Evolutionary conservation across 1,140 invertebrate genomes (phyloP), one percentile per base, ranked within the genome.

Genomic region (Drosophila triauraria): DNA sequence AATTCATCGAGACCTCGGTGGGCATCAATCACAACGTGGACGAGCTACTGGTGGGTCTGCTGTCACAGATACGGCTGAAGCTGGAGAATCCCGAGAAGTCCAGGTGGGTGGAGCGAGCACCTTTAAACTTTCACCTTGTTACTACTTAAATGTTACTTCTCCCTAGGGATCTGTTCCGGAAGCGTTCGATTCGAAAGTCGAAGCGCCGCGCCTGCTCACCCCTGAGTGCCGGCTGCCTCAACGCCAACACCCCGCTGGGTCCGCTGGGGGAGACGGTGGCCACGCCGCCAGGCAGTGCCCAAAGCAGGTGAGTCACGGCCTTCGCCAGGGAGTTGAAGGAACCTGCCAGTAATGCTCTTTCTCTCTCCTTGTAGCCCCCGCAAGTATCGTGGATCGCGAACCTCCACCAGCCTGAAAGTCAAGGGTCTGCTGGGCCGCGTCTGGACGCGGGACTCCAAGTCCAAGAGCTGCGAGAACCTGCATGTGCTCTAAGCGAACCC

Each of bases 21-120:
- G 97, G 97, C 35, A 97, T 98, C 91, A 98, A 98, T 93, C 97
- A 98, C 94, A 98, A 98, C 93, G 97, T 98, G 42, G 97, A 98
- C 93, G 97, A 98, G 83, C 94, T 98, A 27, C 94, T 98, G 3
- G 97, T 98, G 17, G 97, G 97, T 3, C 94, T 98, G 12, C 94
- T 98, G 8, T 97, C 97, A 30, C 97, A 98, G 93, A 98, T 98
- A 82, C 95, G 97, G 2, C 94, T 98, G 32, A 98, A 97, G 92
- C 94, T 97, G 59, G 95, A 97, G 82, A 96, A 97, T 92, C 95
- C 96, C 6, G 95, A 96, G 86, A 94, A 95, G 69, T 95, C 95
- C 40, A 95, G 95, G 92, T 94, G 59, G 77, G 82, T 72, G 6
- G 15, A 46, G n/a, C 6, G n/a, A 8, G 23, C 4, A 27, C 1